Percentiles rank a stretch among this genome's conserved stretches.
These are phyloP conservation scores for Danio jaintianensis DNA, from an alignment of 2,797 vertebrate genomes.

Conservation along the genomic window DNA sequence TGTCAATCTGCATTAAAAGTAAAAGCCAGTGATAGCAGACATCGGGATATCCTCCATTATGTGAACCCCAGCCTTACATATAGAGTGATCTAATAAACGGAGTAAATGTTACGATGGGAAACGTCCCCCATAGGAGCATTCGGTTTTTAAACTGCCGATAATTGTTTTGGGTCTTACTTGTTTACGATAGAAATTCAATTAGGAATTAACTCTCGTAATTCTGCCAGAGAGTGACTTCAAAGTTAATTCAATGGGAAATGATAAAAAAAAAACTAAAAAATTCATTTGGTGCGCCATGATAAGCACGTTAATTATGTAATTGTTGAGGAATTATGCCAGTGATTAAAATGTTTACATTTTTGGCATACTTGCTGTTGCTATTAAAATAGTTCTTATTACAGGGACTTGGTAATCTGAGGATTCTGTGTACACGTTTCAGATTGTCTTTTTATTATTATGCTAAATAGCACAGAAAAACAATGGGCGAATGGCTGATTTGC, in stretches of 20 bases:
- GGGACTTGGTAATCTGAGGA: neutral
- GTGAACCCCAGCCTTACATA: constrained; percentile 16
- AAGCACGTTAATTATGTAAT: constrained; percentile 53
- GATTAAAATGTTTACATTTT: constrained; percentile 31
- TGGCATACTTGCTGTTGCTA: constrained; percentile 1
- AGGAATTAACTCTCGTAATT: constrained; percentile 48
- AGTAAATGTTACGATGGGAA: constrained; percentile 15
- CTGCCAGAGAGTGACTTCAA: constrained; percentile 40
- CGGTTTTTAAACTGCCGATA: constrained; percentile 30
- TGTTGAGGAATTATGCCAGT: constrained; percentile 32
- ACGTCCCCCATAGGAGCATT: constrained; percentile 5
- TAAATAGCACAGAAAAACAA: neutral
- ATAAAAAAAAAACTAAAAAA: constrained; percentile 44
- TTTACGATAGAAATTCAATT: constrained; percentile 51
- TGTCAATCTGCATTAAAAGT: constrained; percentile 59
- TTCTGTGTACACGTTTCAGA: neutral
- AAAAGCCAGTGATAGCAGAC: constrained; percentile 34
- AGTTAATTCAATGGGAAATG: constrained; percentile 49
- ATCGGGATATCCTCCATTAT: constrained; percentile 33
- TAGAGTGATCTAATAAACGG: neutral
- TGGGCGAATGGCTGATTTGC: neutral
- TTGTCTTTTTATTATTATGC: constrained; percentile 12
- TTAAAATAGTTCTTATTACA: neutral
- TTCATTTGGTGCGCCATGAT: constrained; percentile 42
- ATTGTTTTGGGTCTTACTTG: constrained; percentile 52